Percentiles rank a stretch among this genome's conserved stretches.
Conservation (phyloP, 1,140 invertebrate species). For the Ruditapes philippinarum region DNA sequence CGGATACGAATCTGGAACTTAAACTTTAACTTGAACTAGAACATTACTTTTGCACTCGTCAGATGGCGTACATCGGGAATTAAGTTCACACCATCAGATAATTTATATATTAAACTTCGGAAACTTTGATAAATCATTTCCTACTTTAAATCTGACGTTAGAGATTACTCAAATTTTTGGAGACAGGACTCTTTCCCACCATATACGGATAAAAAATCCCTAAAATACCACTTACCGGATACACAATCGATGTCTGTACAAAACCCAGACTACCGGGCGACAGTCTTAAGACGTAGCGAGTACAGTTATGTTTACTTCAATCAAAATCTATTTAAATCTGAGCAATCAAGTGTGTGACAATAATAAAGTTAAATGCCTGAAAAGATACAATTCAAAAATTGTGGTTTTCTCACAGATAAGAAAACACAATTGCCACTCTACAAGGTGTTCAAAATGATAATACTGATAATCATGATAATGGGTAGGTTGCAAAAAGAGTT, state of each 20-base stretch:
- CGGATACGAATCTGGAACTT: no score
- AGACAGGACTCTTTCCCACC: slow-evolving; percentile 24
- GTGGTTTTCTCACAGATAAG: slow-evolving; percentile 51
- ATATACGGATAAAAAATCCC: background rate
- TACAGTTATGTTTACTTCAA: slow-evolving; percentile 33
- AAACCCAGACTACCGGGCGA: slow-evolving; percentile 16
- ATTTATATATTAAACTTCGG: no score
- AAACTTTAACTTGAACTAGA: no score
- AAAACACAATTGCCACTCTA: slow-evolving; percentile 38
- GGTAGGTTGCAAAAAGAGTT: slow-evolving; percentile 6
- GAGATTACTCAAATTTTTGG: background rate
- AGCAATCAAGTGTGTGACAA: slow-evolving; percentile 35
- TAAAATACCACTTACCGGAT: slow-evolving; percentile 14
- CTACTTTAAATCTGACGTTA: no score
- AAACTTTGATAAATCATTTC: no score
- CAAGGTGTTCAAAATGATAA: slow-evolving; percentile 9
- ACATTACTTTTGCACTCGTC: no score
- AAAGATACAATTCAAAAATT: slow-evolving; percentile 50
- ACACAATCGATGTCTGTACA: background rate
- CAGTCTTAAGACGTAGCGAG: slow-evolving; percentile 11
- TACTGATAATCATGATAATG: slow-evolving; percentile 27
- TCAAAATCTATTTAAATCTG: slow-evolving; percentile 17
- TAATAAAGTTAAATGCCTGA: slow-evolving; percentile 36
- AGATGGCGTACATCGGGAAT: no score
- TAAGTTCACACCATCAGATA: no score